Base-by-base conservation (phyloP, 2,888 invertebrate species). In the Patella pellucida region DNA sequence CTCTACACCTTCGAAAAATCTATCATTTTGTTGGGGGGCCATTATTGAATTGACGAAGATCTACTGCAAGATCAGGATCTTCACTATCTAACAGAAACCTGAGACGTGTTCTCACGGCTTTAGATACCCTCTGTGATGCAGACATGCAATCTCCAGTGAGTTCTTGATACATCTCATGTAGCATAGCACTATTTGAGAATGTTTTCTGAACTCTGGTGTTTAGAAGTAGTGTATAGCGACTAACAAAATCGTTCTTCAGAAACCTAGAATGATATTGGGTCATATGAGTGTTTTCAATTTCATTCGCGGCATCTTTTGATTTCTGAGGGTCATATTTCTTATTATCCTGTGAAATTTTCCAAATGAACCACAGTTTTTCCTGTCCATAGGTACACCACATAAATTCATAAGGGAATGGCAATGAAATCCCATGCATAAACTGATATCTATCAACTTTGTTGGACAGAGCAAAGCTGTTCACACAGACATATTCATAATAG, bases 1-100 rank as follows among this genome's bases (percentile, higher is more conserved):
- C 50, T 70, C 62, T 41, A 56, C 69, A 31, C 52, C 52, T 56
- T 76, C 76, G 69, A 73, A 73, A 31, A 76, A 76, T 4, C 51
- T n/a, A n/a, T 75, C 67, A 73, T 54, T 76, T 76, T 27, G 71
- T 52, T 27, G 69, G 68, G 15, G n/a, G 50, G 3, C 76, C 68
- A 11, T n/a, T 52, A 68, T 76, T 78, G 16, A 67, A 19, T 15
- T 27, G 68, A 9, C 73, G 51, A 2, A 76, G 67, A 68, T 78
- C 73, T 16, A 67, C n/a, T 51, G 76, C 41, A 19, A 73, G 16
- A n/a, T 78, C 78, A 54, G 56, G 51, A 68, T 78, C 76, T 54
- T 71, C 62, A 50, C 51, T 73, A 50, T n/a, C 56, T 14, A 50
- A 68, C 52, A 52, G 69, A 19, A 31, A 52, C 69, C 54, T 62